Percentiles rank a stretch among this genome's conserved stretches.
Evolutionary conservation across 2,797 vertebrate genomes (phyloP).

Genomic region (Hippocampus kuda): DNA sequence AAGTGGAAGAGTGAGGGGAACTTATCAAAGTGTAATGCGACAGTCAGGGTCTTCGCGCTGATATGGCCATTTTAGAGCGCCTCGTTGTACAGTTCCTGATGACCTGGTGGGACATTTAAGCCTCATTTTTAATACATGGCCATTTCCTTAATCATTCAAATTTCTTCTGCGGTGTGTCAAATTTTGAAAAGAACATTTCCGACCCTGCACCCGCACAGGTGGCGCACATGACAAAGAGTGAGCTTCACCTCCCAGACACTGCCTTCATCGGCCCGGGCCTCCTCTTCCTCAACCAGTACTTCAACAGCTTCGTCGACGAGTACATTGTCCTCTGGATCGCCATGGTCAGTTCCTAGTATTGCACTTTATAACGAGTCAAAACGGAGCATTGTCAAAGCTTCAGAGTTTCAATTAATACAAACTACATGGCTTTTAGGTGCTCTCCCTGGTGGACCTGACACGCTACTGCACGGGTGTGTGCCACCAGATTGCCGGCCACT

Average conservation of each 20-base stretch:
- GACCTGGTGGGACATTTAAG: too few relatives aligned
- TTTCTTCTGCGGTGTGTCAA: too few relatives aligned
- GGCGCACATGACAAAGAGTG: conserved; percentile 97
- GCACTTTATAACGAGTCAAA: background rate
- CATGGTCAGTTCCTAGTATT: conserved; percentile 69
- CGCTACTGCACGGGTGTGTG: conserved; percentile 86
- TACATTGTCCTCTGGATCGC: conserved; percentile 89
- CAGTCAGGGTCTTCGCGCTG: too few relatives aligned
- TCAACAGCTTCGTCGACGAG: conserved; percentile 90
- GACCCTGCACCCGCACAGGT: conserved; percentile 58
- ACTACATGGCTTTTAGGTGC: conserved; percentile 58
- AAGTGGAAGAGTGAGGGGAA: too few relatives aligned
- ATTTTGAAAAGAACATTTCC: too few relatives aligned
- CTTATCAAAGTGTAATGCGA: too few relatives aligned
- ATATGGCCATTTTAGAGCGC: too few relatives aligned
- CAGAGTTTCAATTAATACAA: background rate
- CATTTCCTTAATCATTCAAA: too few relatives aligned
- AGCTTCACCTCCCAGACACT: conserved; percentile 84
- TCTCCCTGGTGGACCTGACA: conserved; percentile 82
- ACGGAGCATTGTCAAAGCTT: background rate
- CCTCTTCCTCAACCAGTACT: conserved; percentile 96
- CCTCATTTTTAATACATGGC: too few relatives aligned
- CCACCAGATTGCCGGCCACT: conserved; percentile 88
- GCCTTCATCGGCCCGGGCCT: conserved; percentile 91
- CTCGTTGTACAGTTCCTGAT: too few relatives aligned